Conservation (phyloP, 1,140 invertebrate genomes). For the Heterodera schachtii region DNA sequence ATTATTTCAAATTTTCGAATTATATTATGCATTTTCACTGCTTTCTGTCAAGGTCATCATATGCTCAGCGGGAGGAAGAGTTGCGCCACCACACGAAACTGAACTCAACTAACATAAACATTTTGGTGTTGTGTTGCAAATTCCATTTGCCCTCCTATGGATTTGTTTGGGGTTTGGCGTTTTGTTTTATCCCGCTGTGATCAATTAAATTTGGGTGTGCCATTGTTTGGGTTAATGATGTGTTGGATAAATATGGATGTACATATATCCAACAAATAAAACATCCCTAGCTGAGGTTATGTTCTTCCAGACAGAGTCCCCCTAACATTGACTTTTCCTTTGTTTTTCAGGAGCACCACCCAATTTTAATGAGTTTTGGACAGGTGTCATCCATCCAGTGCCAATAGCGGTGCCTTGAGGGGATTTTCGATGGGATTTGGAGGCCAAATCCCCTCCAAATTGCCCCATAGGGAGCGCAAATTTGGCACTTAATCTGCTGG, state of each 20-base stretch:
- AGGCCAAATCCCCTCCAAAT: not conserved
- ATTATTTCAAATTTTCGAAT: too few species aligned
- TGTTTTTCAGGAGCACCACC: too few species aligned
- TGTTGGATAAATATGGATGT: too few species aligned
- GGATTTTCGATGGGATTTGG: not conserved
- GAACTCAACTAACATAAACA: too few species aligned
- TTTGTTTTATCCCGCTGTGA: not conserved
- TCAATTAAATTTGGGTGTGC: not conserved
- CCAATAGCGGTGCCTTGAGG: not conserved
- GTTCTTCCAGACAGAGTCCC: too few species aligned
- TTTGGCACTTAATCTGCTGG: not conserved
- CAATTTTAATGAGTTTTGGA: not conserved
- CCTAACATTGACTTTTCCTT: too few species aligned
- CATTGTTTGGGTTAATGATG: too few species aligned
- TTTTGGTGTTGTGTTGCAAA: not conserved
- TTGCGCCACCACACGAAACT: not conserved
- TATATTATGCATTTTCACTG: too few species aligned
- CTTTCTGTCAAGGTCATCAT: not conserved
- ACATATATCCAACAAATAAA: too few species aligned
- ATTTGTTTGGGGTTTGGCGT: not conserved
- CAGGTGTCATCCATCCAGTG: not conserved
- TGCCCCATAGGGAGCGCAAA: not conserved
- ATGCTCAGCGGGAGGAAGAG: not conserved
- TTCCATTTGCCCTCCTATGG: not conserved
- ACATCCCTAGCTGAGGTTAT: too few species aligned